Evolutionary conservation across 2,888 invertebrate genomes (phyloP), one percentile per base, ranked within the genome.

Genomic region (Andrena camellia): DNA sequence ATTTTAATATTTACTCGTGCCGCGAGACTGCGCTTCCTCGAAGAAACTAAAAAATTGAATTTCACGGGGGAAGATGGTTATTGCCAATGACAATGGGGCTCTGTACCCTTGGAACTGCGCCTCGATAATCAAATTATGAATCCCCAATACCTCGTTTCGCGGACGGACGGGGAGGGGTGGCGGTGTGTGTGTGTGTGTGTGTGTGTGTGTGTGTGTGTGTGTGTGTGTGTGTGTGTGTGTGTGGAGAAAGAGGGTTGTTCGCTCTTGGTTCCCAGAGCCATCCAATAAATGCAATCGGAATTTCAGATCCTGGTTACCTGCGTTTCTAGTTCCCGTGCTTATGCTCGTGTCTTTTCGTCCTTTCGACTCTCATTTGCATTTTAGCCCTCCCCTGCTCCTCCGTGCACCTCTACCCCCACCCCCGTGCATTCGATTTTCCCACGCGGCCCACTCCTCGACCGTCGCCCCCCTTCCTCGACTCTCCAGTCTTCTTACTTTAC

Each of bases 81-180:
- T 68, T 52, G 71, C 50, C 66, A 68, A 76, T 72, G 84, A 87
- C 87, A 87, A 87, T 87, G 80, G 78, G 62, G 26, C 29, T 52
- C 54, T 60, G 67, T 54, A 48, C 64, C 48, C 64, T 62, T 42
- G 81, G 60, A 76, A 83, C 83, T 84, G 83, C 76, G 66, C 72
- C 64, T 69, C 77, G 82, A 88, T 87, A 88, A 88, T 88, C 80
- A 72, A 86, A 88, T 88, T 86, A 86, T 82, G 84, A 80, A 76
- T 75, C 71, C 73, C 64, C 77, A 48, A 64, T 76, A 74, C 72
- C 63, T 13, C 54, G 64, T 33, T 62, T 5, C 52, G 66, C 31
- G 64, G 52, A 31, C 42, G 73, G 52, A 23, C 31, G 33, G 26
- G 29, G 68, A 35, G 77, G 77, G n/a, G 52, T 6, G 6, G 7